Percentiles rank a stretch among this genome's conserved stretches.
Evolutionary conservation across 2,888 invertebrate genomes (phyloP).

Genomic region (Drosophila affinis): DNA sequence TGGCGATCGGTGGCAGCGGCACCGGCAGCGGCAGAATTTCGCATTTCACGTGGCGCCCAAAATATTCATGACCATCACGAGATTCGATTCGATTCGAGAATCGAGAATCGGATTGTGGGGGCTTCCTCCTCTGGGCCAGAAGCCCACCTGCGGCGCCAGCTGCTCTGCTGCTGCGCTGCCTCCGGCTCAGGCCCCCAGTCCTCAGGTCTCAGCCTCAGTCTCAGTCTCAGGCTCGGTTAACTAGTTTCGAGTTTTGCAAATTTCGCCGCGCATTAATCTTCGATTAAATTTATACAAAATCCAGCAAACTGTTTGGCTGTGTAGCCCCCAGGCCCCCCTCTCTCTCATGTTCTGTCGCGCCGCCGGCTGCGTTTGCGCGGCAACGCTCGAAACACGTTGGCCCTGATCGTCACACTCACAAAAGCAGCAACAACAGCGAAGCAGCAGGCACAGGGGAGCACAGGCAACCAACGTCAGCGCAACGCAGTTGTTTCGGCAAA

Average conservation of each 20-base stretch:
- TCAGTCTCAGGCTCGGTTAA: slow-evolving; percentile 34
- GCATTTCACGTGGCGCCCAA: slow-evolving; percentile 44
- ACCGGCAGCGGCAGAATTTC: slow-evolving; percentile 9
- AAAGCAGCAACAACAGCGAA: slow-evolving; percentile 10
- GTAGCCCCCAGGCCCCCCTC: slow-evolving; percentile 18
- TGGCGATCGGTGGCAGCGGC: background rate
- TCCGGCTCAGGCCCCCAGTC: background rate
- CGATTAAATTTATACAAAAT: slow-evolving; percentile 19
- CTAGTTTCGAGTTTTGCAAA: slow-evolving; percentile 61
- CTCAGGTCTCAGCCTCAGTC: background rate
- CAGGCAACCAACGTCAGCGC: background rate
- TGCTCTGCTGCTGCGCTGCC: background rate
- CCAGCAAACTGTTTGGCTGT: slow-evolving; percentile 25
- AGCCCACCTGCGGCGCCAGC: background rate
- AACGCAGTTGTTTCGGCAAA: background rate
- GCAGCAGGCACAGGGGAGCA: slow-evolving; percentile 1
- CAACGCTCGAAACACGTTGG: slow-evolving; percentile 63
- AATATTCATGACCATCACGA: slow-evolving; percentile 47
- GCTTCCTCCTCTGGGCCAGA: background rate
- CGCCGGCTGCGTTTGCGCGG: slow-evolving; percentile 45
- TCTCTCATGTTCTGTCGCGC: slow-evolving; percentile 23
- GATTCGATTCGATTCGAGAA: slow-evolving; percentile 8
- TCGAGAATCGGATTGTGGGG: background rate
- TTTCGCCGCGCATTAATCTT: slow-evolving; percentile 45
- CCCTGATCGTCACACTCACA: slow-evolving; percentile 58